Evolutionary conservation across 2,113 vertebrate species (phyloP).

Genomic region (Sturnira hondurensis): DNA sequence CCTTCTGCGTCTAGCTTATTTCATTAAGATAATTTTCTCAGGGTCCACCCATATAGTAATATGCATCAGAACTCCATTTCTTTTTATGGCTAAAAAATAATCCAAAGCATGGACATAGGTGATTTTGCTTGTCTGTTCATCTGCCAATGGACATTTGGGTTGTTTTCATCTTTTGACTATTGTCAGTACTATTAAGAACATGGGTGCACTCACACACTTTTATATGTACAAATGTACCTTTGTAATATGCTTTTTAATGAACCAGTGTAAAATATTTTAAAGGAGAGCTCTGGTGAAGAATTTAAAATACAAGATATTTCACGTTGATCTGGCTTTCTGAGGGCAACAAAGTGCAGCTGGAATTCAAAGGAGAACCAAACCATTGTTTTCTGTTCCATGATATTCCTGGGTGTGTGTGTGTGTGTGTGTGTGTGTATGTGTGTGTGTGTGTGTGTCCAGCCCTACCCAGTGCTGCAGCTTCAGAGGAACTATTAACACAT

Average conservation of each 20-base stretch:
- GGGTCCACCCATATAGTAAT: not conserved
- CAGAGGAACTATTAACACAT: slow-evolving; percentile 71
- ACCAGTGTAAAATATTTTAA: not conserved
- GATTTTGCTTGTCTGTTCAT: not conserved
- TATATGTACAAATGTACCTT: not conserved
- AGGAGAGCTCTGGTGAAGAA: not conserved
- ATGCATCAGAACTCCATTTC: not conserved
- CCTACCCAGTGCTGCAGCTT: slow-evolving; percentile 45
- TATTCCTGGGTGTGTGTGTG: not conserved
- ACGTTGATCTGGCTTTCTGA: not conserved
- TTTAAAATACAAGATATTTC: not conserved
- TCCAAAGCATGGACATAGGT: not conserved
- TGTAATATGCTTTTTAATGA: not conserved
- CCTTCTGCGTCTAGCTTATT: not conserved
- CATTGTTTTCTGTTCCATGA: not conserved
- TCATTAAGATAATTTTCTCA: not conserved
- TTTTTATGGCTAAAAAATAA: not conserved
- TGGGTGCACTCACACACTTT: not conserved
- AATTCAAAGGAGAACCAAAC: not conserved
- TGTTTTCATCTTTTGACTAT: not conserved
- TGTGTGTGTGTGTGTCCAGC: not conserved
- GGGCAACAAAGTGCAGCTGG: not conserved
- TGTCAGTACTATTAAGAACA: not conserved
- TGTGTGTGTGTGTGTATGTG: not conserved
- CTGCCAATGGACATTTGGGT: not conserved